Percentiles rank a stretch among this genome's conserved stretches.
phyloP scores from a whole-genome alignment of 1,140 invertebrate species.

The Macrostomum lignano region DNA sequence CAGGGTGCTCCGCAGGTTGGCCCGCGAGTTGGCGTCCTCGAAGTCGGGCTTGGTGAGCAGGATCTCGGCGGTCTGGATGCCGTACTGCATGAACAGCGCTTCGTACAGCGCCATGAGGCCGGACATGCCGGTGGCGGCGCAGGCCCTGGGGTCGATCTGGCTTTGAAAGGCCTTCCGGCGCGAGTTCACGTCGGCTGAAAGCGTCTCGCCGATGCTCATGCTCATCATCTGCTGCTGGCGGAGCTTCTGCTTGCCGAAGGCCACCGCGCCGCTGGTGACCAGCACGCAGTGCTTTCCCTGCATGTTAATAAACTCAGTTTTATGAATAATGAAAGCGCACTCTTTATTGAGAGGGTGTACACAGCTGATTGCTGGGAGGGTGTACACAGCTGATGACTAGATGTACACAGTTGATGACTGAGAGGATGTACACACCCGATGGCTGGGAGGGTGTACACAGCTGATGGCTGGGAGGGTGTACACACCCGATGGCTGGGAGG shows the following conservation, averaged over 20 bases:
- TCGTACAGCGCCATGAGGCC: slow-evolving; percentile 95
- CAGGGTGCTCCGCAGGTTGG: slow-evolving; percentile 66
- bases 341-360: no score
- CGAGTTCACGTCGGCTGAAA: slow-evolving; percentile 34
- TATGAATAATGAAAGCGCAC: no score
- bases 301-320: no score
- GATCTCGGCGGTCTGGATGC: slow-evolving; percentile 88
- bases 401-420: no score
- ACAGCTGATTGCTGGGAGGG: no score
- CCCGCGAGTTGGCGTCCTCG: slow-evolving; percentile 69
- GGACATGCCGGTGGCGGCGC: slow-evolving; percentile 88
- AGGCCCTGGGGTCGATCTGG: slow-evolving; percentile 34
- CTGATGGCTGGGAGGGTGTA: no score
- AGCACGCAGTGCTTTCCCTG: slow-evolving; percentile 64
- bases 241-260: slow-evolving; percentile 92
- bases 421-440: no score
- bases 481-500: no score
- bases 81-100: slow-evolving; percentile 94
- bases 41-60: slow-evolving; percentile 90
- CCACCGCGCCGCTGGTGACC: slow-evolving; percentile 90
- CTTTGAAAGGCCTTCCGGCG: slow-evolving; percentile 1
- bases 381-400: no score
- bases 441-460: no score
- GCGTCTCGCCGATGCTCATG: slow-evolving; percentile 70
- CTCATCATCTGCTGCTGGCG: slow-evolving; percentile 84